A percentile compares a stretch with the other conserved stretches of the same genome.
Evolutionary conservation across 2,888 invertebrate species (phyloP).

Genomic region (Girardia tigrina): DNA sequence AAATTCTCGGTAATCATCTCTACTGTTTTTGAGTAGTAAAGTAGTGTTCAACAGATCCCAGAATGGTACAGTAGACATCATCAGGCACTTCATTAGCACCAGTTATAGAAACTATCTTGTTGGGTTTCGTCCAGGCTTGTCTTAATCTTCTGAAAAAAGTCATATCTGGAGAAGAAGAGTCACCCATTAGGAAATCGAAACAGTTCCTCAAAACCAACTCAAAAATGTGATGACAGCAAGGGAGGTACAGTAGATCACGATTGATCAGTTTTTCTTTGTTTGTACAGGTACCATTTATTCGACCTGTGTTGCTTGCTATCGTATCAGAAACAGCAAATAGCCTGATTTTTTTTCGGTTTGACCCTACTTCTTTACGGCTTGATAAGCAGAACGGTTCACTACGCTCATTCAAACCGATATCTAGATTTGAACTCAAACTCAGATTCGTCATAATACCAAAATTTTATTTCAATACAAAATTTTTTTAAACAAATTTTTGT

Average conservation of each 20-base stretch:
- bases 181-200: neutral
- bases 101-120: neutral
- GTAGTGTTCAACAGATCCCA: neutral
- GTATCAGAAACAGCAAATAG: too few relatives aligned
- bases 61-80: neutral
- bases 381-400: too few relatives aligned
- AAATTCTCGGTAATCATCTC: neutral
- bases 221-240: neutral
- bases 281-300: too few relatives aligned
- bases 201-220: neutral
- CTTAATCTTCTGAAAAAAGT: neutral
- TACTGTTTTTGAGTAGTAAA: neutral
- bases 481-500: too few relatives aligned
- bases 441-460: too few relatives aligned
- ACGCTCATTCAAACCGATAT: too few relatives aligned
- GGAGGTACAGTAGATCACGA: neutral
- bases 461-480: too few relatives aligned
- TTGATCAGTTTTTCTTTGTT: neutral
- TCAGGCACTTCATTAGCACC: neutral
- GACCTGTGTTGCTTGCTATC: too few relatives aligned
- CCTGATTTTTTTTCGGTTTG: too few relatives aligned
- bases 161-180: neutral
- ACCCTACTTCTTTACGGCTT: too few relatives aligned
- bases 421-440: too few relatives aligned
- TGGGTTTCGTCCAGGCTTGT: neutral